A percentile compares a stretch with the other conserved stretches of the same genome.
These are phyloP conservation scores for Ips nitidus DNA, from an alignment of 1,140 invertebrate species.

Conservation along the genomic window DNA sequence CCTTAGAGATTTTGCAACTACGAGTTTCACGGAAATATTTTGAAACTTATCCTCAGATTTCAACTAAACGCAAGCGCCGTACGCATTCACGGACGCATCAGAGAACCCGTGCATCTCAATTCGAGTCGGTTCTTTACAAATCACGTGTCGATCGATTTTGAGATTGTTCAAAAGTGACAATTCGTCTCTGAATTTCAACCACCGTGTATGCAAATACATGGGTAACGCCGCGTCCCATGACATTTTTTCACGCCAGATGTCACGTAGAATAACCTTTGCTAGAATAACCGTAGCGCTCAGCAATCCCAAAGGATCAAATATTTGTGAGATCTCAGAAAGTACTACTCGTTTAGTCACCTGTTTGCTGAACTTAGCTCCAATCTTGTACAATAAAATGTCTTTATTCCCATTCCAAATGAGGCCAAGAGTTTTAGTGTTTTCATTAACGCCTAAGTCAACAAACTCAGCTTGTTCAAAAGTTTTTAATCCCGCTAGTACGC, in stretches of 20 bases:
- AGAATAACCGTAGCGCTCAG: neutral
- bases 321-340: slow-evolving; percentile 6
- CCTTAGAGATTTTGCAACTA: slow-evolving; percentile 50
- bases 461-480: slow-evolving; percentile 1
- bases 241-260: neutral
- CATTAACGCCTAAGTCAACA: neutral
- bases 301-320: slow-evolving; percentile 10
- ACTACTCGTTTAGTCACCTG: slow-evolving; percentile 8
- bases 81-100: slow-evolving; percentile 45
- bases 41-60: slow-evolving; percentile 26
- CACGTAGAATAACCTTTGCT: slow-evolving; percentile 1
- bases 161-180: slow-evolving; percentile 6
- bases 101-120: slow-evolving; percentile 47
- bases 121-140: neutral
- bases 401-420: slow-evolving; percentile 19
- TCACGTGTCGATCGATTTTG: neutral
- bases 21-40: slow-evolving; percentile 34
- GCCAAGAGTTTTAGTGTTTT: slow-evolving; percentile 29
- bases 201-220: neutral
- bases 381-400: neutral
- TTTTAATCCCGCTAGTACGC: neutral
- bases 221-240: slow-evolving; percentile 6
- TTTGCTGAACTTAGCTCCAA: too few species aligned
- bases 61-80: slow-evolving; percentile 47
- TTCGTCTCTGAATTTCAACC: slow-evolving; percentile 5